Evolutionary conservation across 2,113 vertebrate genomes (phyloP).

Genomic region (Talpa occidentalis): DNA sequence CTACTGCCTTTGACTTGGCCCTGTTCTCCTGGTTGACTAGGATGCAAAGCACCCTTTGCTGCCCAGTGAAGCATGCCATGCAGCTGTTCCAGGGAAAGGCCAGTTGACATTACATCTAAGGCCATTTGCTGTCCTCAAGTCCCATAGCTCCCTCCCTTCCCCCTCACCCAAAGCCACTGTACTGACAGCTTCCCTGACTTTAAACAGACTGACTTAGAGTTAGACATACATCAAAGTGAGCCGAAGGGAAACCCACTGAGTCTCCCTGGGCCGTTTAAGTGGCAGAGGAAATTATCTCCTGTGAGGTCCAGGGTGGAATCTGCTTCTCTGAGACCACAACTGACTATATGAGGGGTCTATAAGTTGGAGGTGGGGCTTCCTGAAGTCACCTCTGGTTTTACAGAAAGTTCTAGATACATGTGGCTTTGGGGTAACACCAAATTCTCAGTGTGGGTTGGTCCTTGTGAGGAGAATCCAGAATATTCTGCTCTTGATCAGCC

Average conservation of each 20-base stretch:
- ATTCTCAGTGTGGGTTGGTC: neutral
- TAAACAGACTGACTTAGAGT: neutral
- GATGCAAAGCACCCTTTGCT: neutral
- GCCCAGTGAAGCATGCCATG: fast-evolving
- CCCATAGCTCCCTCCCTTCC: neutral
- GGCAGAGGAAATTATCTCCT: neutral
- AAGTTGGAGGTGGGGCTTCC: neutral
- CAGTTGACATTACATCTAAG: neutral
- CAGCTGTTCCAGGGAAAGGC: neutral
- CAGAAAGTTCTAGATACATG: neutral
- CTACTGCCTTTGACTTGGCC: neutral
- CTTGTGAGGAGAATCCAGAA: neutral
- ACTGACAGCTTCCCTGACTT: neutral
- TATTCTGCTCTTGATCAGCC: neutral
- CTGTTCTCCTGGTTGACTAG: neutral
- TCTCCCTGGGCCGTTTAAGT: neutral
- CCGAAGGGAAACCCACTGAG: too few species aligned
- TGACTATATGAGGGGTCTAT: neutral
- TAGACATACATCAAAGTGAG: neutral
- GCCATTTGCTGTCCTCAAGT: neutral
- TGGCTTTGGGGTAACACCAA: neutral
- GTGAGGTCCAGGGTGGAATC: neutral
- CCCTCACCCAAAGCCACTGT: neutral
- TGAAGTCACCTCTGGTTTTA: neutral
- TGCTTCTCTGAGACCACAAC: neutral